Base-by-base conservation (phyloP, 2,797 vertebrate species). In the Gymnopithys bicolor region DNA sequence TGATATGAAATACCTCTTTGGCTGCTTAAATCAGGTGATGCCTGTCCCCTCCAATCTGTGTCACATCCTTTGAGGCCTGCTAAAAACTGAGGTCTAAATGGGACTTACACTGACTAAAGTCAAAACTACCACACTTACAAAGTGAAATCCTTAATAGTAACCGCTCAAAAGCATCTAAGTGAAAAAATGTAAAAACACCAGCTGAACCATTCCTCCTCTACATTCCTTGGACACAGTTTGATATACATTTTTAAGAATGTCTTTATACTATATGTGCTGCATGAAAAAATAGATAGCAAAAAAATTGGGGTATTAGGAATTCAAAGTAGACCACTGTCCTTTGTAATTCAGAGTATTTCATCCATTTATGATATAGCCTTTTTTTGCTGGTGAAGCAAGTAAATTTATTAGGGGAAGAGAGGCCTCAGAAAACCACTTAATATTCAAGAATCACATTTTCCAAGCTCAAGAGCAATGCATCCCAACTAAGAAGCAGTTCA, bases 131-230 rank as follows among this genome's bases (percentile, higher is more conserved):
- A 43, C 41, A 43, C 41, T 85, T 70, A 35, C 7, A 48, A 67
- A 52, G 19, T 78, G 3, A 71, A 78, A 79, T 62, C 11, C 24
- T 81, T 67, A 52, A 41, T 21, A 68, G 3, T 7, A n/a, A 52
- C 5, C 53, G 3, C 14, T 81, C 7, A 48, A 79, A 76, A 56
- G 0, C 15, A 33, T 16, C 13, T 28, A 59, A 46, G 0, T 1
- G 5, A 6, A 76, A 85, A 51, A n/a, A 46, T 1, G 12, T 30
- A 41, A 10, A n/a, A 56, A 87, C 17, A 51, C 1, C 19, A 78
- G 3, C 9, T 63, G 45, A 70, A 37, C 13, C 16, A 60, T 32
- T 67, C 21, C 1, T 67, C 9, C 9, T 71, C 5, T 53, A 23
- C 15, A 33, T 18, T 41, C 15, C 7, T 70, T 33, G 10, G n/a